A percentile compares a stretch with the other conserved stretches of the same genome.
Evolutionary conservation across 2,797 vertebrate genomes (phyloP).

Genomic region (Pangasius macronema): DNA sequence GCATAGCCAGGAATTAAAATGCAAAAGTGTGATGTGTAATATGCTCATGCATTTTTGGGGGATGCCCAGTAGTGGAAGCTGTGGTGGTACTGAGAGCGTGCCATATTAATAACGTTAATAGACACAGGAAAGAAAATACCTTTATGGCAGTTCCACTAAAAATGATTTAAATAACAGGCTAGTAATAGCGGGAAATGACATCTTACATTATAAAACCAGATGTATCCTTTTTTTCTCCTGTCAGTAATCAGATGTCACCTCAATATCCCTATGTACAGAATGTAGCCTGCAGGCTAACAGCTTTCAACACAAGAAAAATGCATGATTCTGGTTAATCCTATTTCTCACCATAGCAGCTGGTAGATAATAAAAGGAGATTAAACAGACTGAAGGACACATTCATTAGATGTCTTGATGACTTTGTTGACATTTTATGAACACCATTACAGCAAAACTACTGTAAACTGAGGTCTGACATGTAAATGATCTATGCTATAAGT

Average conservation of each 20-base stretch:
- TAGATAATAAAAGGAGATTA: not conserved
- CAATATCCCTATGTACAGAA: not conserved
- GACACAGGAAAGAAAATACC: not conserved
- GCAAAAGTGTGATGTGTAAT: not conserved
- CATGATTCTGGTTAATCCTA: not conserved
- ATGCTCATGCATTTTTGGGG: not conserved
- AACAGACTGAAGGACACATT: not conserved
- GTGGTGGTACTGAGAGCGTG: not conserved
- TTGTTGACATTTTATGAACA: not conserved
- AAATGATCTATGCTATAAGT: not conserved
- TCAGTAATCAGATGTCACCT: not conserved
- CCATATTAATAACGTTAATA: not conserved
- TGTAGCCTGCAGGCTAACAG: not conserved
- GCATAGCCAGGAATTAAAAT: not conserved
- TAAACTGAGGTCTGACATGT: not conserved
- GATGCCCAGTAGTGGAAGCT: not conserved
- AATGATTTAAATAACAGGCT: not conserved
- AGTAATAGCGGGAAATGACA: not conserved
- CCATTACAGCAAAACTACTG: not conserved
- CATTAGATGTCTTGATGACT: not conserved
- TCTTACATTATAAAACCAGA: not conserved
- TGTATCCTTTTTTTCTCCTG: not conserved
- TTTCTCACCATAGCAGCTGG: not conserved
- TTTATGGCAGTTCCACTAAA: not conserved
- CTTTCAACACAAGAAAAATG: not conserved